Percentiles rank a stretch among this genome's conserved stretches.
Conservation (phyloP, 92 coral and sea anemone genomes). For the Epizoanthus illoricatus region DNA sequence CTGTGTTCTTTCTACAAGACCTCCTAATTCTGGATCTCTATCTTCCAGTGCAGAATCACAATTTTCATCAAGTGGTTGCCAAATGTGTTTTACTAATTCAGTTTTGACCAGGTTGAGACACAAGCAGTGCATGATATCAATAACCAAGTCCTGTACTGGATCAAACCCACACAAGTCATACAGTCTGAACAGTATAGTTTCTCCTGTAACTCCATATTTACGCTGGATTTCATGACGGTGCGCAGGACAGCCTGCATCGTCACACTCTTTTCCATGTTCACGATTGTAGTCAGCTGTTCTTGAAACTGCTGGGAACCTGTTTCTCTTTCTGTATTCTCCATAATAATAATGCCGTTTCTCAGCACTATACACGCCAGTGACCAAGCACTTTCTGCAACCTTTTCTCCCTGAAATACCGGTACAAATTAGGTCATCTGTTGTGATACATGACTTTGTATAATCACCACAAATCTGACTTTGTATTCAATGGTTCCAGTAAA, state of each 20-base stretch:
- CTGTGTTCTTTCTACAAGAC: conserved; percentile 10
- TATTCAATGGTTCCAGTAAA: no score
- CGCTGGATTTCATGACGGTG: background rate
- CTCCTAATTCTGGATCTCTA: conserved; percentile 28
- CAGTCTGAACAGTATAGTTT: background rate
- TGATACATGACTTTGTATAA: no score
- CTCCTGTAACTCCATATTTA: background rate
- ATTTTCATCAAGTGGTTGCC: conserved; percentile 40
- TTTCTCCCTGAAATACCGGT: conserved; percentile 11
- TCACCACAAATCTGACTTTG: no score
- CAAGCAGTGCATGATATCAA: background rate
- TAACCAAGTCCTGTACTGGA: conserved; percentile 9
- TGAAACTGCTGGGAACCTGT: background rate
- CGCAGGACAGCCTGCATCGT: no score
- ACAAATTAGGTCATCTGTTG: no score
- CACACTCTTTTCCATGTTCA: no score
- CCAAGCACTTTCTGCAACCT: conserved; percentile 35
- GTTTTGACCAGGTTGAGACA: conserved; percentile 8
- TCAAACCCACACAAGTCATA: background rate
- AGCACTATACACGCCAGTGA: conserved; percentile 2
- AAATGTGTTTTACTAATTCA: conserved; percentile 33
- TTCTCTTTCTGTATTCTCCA: background rate
- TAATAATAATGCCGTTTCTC: conserved; percentile 34
- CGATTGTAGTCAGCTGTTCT: no score
- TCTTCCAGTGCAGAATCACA: conserved; percentile 1